Conservation (phyloP, 2,797 vertebrate genomes). For the Sebastes reedi region DNA sequence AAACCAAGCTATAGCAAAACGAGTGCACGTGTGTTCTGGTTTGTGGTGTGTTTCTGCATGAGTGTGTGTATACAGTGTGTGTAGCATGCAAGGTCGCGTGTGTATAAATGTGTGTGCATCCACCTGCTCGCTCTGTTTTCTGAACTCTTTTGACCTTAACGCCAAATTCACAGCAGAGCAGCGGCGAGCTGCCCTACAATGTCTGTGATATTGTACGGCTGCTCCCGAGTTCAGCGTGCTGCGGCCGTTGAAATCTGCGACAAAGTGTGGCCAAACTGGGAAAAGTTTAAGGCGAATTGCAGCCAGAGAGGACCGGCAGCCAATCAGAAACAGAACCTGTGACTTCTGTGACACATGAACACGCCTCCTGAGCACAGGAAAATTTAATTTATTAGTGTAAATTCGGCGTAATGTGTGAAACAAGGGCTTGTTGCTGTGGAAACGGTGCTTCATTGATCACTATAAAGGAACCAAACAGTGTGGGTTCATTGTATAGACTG, state of each 20-base stretch:
- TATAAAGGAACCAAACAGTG: neutral
- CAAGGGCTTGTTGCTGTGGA: neutral
- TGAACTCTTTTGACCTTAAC: conserved; percentile 10
- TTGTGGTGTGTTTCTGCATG: neutral
- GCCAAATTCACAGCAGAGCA: neutral
- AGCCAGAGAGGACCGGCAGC: neutral
- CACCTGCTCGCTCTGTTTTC: neutral
- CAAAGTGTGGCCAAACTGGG: neutral
- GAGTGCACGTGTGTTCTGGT: neutral
- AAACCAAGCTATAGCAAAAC: neutral
- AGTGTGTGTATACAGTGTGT: neutral
- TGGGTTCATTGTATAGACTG: neutral
- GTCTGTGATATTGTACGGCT: too few relatives aligned
- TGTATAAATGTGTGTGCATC: neutral
- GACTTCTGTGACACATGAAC: neutral
- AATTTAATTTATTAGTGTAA: neutral
- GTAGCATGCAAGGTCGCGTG: neutral
- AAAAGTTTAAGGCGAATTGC: neutral
- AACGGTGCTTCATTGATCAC: neutral
- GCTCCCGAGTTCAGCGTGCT: too few relatives aligned
- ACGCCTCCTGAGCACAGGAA: too few relatives aligned
- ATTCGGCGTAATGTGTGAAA: neutral
- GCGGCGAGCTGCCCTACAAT: too few relatives aligned
- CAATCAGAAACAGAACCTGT: neutral
- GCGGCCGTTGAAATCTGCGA: too few relatives aligned